phyloP scores from a whole-genome alignment of 2,113 vertebrate genomes.

The Noturus placidus region DNA sequence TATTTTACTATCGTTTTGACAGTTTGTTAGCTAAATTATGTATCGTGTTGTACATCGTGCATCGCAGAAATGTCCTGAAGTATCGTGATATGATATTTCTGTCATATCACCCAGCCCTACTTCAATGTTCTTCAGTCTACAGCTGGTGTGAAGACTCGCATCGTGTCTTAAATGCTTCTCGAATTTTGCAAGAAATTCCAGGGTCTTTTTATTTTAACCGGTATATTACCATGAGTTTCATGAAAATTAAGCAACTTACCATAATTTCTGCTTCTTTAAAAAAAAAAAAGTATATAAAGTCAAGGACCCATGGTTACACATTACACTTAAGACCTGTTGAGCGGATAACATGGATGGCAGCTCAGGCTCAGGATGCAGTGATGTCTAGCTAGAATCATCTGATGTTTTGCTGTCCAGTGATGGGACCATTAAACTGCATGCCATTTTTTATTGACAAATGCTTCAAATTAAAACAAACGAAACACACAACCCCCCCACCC shows the following conservation, averaged over 20 bases:
- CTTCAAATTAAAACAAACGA: not conserved
- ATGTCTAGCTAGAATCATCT: slow-evolving; percentile 12
- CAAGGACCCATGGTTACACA: not conserved
- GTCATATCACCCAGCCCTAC: no score
- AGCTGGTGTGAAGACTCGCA: not conserved
- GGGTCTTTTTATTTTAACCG: not conserved
- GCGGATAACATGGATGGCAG: not conserved
- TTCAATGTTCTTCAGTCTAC: not conserved
- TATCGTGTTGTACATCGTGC: no score
- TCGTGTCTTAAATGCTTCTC: not conserved
- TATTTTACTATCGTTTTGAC: no score
- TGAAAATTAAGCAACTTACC: not conserved
- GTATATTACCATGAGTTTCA: not conserved
- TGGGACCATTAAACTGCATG: not conserved
- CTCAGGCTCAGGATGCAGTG: not conserved
- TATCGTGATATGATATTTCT: no score
- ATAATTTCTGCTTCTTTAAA: not conserved
- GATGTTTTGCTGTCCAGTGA: not conserved
- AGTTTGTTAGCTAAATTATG: no score
- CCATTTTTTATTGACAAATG: not conserved
- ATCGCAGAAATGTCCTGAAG: no score
- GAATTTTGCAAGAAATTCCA: not conserved
- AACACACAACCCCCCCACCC: no score
- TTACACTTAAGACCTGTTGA: not conserved
- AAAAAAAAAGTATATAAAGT: not conserved